Conservation (phyloP, 2,113 vertebrate genomes). For the Macaca fascicularis region T2T-MFA8v1.1 NC_088381.1:71688501-71689000, state of each 20-base stretch:
- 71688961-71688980: neutral
- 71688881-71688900: accelerated
- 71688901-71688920: neutral
- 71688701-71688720: neutral
- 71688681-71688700: neutral
- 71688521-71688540: neutral
- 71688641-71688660: neutral
- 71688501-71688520: neutral
- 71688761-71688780: neutral
- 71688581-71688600: neutral
- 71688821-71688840: neutral
- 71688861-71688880: neutral
- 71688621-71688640: neutral
- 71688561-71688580: neutral
- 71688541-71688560: neutral
- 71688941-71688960: neutral
- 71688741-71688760: neutral
- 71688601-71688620: neutral
- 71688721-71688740: neutral
- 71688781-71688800: neutral
- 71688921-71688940: neutral
- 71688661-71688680: neutral
- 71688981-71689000: neutral
- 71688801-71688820: neutral
- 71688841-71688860: neutral